Conservation (phyloP, 2,797 vertebrate species). For the Australoheros facetus region DNA sequence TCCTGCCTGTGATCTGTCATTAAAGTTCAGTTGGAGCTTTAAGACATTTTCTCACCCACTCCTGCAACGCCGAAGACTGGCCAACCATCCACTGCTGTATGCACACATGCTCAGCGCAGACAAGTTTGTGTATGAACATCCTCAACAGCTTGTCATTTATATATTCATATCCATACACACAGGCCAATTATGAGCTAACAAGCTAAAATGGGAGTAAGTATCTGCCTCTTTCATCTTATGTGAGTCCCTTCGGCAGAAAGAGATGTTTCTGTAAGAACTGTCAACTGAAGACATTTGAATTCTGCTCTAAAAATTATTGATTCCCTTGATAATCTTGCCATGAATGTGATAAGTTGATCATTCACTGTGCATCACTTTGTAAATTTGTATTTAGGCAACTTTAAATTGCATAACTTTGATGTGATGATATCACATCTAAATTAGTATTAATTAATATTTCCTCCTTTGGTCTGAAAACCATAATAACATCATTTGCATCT, state of each 20-base stretch:
- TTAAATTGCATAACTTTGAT: constrained; percentile 53
- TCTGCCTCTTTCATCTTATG: constrained; percentile 29
- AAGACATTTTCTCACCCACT: constrained; percentile 61
- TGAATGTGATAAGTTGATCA: constrained; percentile 39
- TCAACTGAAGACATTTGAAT: constrained; percentile 34
- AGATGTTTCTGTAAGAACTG: constrained; percentile 19
- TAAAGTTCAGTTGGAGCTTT: constrained; percentile 59
- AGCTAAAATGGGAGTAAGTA: constrained; percentile 15
- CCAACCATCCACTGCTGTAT: background rate
- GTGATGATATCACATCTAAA: background rate
- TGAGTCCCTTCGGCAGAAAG: constrained; percentile 15
- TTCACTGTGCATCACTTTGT: constrained; percentile 21
- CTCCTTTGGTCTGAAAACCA: background rate
- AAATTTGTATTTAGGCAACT: constrained; percentile 41
- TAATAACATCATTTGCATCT: background rate
- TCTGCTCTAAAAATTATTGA: constrained; percentile 32
- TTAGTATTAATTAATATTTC: background rate
- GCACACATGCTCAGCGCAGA: background rate
- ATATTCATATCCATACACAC: constrained; percentile 21
- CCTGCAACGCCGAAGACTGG: constrained; percentile 3
- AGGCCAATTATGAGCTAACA: constrained; percentile 21
- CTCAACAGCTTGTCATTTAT: constrained; percentile 10
- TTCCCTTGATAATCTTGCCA: background rate
- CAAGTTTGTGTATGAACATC: constrained; percentile 14
- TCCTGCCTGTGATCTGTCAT: constrained; percentile 61